These are phyloP conservation scores for Acipenser oxyrinchus DNA, from an alignment of 2,797 vertebrate genomes.

Conservation along the genomic window DNA sequence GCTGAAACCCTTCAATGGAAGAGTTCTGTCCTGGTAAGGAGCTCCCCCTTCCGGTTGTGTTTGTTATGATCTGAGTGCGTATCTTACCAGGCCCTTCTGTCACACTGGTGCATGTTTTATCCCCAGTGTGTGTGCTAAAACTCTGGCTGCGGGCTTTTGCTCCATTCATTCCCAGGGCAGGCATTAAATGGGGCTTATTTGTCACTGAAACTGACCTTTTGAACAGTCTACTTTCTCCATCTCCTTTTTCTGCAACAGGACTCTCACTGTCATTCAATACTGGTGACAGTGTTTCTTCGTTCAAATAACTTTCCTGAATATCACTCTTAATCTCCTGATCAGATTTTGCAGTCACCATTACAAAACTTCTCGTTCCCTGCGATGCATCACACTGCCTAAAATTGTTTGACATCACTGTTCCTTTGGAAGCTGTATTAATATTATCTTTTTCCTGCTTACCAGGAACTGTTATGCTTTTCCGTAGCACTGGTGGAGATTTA, in stretches of 20 bases:
- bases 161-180: constrained; percentile 85
- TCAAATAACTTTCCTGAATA: constrained; percentile 30
- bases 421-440: constrained; percentile 75
- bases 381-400: constrained; percentile 43
- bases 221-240: constrained; percentile 60
- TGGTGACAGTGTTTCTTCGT: constrained; percentile 32
- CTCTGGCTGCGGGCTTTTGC: constrained; percentile 90
- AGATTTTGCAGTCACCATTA: constrained; percentile 34
- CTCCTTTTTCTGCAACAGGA: constrained; percentile 40
- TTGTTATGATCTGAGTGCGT: constrained; percentile 86
- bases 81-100: constrained; percentile 65
- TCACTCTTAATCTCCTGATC: constrained; percentile 38
- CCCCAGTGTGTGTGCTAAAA: constrained; percentile 70
- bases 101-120: constrained; percentile 56
- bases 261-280: constrained; percentile 29
- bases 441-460: constrained; percentile 85
- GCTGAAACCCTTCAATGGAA: constrained; percentile 59
- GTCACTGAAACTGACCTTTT: constrained; percentile 72
- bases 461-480: constrained; percentile 62
- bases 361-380: constrained; percentile 22
- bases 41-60: constrained; percentile 77
- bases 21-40: constrained; percentile 76
- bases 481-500: constrained; percentile 70
- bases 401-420: constrained; percentile 46
- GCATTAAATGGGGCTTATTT: constrained; percentile 74